Evolutionary conservation across 2,113 vertebrate genomes (phyloP).

Genomic region (Semnornis frantzii): DNA sequence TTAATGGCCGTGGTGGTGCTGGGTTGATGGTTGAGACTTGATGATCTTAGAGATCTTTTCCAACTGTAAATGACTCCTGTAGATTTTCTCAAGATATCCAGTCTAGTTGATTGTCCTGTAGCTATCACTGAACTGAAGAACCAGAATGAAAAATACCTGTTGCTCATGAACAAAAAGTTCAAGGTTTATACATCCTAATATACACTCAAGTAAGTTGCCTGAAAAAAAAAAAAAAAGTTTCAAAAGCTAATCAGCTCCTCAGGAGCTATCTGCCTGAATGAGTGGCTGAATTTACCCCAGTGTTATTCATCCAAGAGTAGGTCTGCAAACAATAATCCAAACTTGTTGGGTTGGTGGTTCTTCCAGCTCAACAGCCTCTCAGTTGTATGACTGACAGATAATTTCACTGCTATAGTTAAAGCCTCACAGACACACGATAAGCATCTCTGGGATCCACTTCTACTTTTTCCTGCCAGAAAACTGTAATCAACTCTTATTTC

Average conservation of each 20-base stretch:
- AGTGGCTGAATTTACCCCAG: neutral
- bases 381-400: constrained; percentile 19
- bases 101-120: no score
- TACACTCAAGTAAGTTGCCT: neutral
- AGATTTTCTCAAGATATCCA: no score
- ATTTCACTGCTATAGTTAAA: constrained; percentile 30
- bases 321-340: constrained; percentile 18
- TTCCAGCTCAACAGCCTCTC: constrained; percentile 21
- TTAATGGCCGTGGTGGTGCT: no score
- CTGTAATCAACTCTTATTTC: constrained; percentile 44
- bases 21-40: neutral
- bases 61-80: no score
- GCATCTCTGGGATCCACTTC: constrained; percentile 26
- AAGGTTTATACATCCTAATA: neutral
- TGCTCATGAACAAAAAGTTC: neutral
- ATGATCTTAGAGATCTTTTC: no score
- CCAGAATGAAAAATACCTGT: neutral
- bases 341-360: constrained; percentile 13
- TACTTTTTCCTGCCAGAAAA: constrained; percentile 41
- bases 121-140: no score
- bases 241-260: neutral
- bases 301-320: neutral
- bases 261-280: neutral
- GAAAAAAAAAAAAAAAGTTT: neutral
- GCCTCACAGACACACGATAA: neutral